phyloP scores from a whole-genome alignment of 2,797 vertebrate species.

The Oreonectes daqikongensis region DNA sequence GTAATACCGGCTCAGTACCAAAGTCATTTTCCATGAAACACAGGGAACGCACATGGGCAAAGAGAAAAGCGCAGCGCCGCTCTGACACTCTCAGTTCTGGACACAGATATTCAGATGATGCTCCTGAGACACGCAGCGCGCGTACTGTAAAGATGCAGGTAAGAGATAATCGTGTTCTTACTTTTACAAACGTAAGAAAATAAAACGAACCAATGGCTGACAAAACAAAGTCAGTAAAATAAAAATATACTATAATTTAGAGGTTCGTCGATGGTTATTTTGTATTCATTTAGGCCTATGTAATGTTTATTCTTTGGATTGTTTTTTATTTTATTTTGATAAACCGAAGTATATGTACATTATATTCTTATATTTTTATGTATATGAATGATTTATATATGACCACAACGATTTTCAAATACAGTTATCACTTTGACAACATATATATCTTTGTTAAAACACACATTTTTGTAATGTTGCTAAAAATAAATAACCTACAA shows the following conservation, averaged over 20 bases:
- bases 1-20: background rate
- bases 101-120: constrained; percentile 16
- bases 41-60: constrained; percentile 8
- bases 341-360: no score
- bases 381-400: background rate
- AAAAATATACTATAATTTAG: no score
- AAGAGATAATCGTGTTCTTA: constrained; percentile 1
- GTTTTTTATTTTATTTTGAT: no score
- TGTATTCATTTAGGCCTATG: no score
- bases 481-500: no score
- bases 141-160: background rate
- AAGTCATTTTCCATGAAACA: constrained; percentile 5
- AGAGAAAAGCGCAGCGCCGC: constrained; percentile 15
- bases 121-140: constrained; percentile 1
- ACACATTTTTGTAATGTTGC: no score
- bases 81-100: background rate
- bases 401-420: background rate
- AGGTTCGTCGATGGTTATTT: no score
- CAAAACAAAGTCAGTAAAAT: no score
- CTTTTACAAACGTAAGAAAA: no score
- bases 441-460: background rate
- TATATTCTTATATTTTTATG: background rate
- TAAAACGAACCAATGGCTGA: background rate
- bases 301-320: no score
- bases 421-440: background rate